phyloP scores from a whole-genome alignment of 1,140 invertebrate genomes.

The Eurytemora carolleeae region DNA sequence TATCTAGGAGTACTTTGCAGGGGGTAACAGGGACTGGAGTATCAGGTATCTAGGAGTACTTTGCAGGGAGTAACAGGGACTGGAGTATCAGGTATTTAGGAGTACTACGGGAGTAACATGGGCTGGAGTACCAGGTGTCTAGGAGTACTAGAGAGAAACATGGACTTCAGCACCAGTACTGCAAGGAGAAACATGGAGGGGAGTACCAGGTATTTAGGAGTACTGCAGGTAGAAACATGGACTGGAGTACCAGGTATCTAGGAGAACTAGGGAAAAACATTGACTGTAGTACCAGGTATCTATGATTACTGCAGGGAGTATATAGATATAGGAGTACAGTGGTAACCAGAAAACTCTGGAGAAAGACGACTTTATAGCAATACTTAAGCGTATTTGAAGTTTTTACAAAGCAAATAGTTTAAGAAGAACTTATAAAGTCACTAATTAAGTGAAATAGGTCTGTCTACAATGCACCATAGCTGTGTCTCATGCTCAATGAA shows the following conservation, averaged over 20 bases:
- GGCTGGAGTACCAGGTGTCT: constrained; percentile 71
- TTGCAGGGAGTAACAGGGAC: constrained; percentile 82
- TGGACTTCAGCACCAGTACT: constrained; percentile 18
- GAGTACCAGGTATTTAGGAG: constrained; percentile 69
- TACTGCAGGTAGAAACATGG: constrained; percentile 98
- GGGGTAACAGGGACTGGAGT: constrained; percentile 92
- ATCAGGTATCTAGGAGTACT: constrained; percentile 95
- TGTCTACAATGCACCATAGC: too few relatives aligned
- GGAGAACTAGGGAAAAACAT: too few relatives aligned
- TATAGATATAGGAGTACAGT: too few relatives aligned
- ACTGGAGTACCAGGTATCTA: constrained; percentile 87
- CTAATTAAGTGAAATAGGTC: too few relatives aligned
- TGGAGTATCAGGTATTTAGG: constrained; percentile 99
- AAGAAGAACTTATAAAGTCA: too few relatives aligned
- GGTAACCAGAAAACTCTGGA: too few relatives aligned
- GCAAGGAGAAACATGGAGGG: constrained; percentile 92
- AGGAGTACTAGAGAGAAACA: constrained; percentile 35
- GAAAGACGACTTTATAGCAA: too few relatives aligned
- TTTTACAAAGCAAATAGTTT: too few relatives aligned
- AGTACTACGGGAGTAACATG: constrained; percentile 89
- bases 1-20: constrained; percentile 88
- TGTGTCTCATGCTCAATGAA: too few relatives aligned
- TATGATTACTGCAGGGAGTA: too few relatives aligned
- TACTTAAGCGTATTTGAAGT: too few relatives aligned
- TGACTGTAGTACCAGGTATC: too few relatives aligned